Conservation (phyloP, 2,888 invertebrate species). For the Orgyia antiqua region DNA sequence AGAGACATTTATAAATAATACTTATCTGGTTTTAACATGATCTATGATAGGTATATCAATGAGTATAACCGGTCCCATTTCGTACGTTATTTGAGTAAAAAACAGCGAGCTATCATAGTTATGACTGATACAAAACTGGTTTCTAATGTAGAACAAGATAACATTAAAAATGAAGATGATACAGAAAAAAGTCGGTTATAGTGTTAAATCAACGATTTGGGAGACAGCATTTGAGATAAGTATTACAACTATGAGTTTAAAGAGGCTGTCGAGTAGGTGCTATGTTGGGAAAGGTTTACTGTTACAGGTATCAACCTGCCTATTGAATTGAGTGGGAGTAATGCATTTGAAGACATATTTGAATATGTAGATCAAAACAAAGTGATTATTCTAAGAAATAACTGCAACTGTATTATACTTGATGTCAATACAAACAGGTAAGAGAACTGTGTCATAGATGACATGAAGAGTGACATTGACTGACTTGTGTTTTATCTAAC, state of each 20-base stretch:
- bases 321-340: constrained; percentile 3
- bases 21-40: constrained; percentile 11
- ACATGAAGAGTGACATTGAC: no score
- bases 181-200: constrained; percentile 46
- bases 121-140: constrained; percentile 27
- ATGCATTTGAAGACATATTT: not conserved
- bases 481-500: no score
- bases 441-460: no score
- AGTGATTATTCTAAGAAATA: not conserved
- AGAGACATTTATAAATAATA: not conserved
- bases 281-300: constrained; percentile 14
- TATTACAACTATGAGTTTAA: constrained; percentile 20
- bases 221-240: constrained; percentile 19
- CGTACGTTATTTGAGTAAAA: constrained; percentile 35
- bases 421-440: no score
- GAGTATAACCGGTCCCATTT: constrained; percentile 33
- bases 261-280: constrained; percentile 15
- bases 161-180: constrained; percentile 40
- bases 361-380: not conserved
- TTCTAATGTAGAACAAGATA: constrained; percentile 37
- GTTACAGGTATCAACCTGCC: constrained; percentile 7
- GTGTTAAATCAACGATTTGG: constrained; percentile 29
- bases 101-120: constrained; percentile 37
- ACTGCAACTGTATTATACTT: no score
- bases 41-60: constrained; percentile 33